Evolutionary conservation across 1,140 invertebrate species (phyloP).

Genomic region (Drosophila tristis): DNA sequence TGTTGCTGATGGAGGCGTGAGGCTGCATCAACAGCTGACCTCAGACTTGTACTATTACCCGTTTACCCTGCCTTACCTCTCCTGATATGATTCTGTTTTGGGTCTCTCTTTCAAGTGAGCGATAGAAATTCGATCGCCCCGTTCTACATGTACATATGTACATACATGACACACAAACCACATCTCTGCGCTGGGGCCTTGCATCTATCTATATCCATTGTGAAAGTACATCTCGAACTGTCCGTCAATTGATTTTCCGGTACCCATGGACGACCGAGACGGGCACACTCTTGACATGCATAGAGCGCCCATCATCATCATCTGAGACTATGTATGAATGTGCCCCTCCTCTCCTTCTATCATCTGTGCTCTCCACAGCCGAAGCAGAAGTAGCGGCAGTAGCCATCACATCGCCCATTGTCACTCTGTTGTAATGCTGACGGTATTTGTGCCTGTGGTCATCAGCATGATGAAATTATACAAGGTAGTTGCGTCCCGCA

Average conservation of each 20-base stretch:
- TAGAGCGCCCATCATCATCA: constrained; percentile 43
- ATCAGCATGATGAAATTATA: constrained; percentile 36
- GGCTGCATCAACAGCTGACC: constrained; percentile 51
- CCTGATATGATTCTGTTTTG: constrained; percentile 48
- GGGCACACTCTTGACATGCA: constrained; percentile 73
- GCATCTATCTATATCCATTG: constrained; percentile 47
- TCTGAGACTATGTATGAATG: constrained; percentile 11
- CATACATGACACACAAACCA: constrained; percentile 1
- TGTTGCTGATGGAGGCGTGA: constrained; percentile 9
- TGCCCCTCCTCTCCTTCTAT: constrained; percentile 2
- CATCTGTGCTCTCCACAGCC: background rate
- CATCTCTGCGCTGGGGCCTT: constrained; percentile 17
- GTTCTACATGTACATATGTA: constrained; percentile 8
- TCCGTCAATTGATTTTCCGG: constrained; percentile 77
- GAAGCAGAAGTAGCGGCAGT: constrained; percentile 1
- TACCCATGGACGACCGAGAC: constrained; percentile 35
- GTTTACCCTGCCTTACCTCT: background rate
- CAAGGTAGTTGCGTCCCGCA: too few species aligned
- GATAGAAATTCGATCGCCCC: constrained; percentile 65
- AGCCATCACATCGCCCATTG: constrained; percentile 34
- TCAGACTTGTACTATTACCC: constrained; percentile 2
- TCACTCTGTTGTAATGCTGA: constrained; percentile 67
- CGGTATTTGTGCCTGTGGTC: constrained; percentile 75
- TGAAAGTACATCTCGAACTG: constrained; percentile 68
- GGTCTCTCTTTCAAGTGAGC: constrained; percentile 39